phyloP scores from a whole-genome alignment of 2,888 invertebrate species.

The Odontomyia ornata region DNA sequence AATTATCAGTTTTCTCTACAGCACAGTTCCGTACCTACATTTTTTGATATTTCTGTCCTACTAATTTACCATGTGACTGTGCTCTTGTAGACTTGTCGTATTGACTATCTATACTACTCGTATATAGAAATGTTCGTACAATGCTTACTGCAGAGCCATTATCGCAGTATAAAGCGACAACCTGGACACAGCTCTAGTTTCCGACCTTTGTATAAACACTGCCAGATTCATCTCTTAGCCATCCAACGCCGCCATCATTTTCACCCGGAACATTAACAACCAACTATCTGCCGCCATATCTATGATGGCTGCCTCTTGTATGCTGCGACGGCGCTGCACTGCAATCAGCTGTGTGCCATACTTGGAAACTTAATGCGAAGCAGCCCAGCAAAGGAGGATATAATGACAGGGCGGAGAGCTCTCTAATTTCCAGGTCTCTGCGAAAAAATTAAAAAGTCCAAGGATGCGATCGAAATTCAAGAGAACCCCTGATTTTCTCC shows the following conservation, averaged over 20 bases:
- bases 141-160: too few species aligned
- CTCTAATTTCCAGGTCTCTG: constrained; percentile 19
- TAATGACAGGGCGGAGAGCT: constrained; percentile 7
- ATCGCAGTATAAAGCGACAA: too few species aligned
- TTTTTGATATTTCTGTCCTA: too few species aligned
- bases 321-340: constrained; percentile 40
- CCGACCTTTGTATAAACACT: background rate
- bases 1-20: too few species aligned
- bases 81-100: too few species aligned
- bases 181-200: too few species aligned
- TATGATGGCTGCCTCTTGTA: constrained; percentile 38
- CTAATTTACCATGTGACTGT: too few species aligned
- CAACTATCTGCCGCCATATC: background rate
- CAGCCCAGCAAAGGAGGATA: background rate
- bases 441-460: constrained; percentile 12
- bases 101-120: too few species aligned
- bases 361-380: background rate
- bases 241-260: constrained; percentile 6
- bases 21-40: too few species aligned
- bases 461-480: constrained; percentile 15
- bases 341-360: constrained; percentile 38
- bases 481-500: background rate
- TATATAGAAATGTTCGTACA: too few species aligned
- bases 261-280: background rate
- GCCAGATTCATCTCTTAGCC: too few species aligned